Evolutionary conservation across 2,888 invertebrate species (phyloP), one percentile per base, ranked within the genome.

Genomic region (Scaptomyza polygonia): DNA sequence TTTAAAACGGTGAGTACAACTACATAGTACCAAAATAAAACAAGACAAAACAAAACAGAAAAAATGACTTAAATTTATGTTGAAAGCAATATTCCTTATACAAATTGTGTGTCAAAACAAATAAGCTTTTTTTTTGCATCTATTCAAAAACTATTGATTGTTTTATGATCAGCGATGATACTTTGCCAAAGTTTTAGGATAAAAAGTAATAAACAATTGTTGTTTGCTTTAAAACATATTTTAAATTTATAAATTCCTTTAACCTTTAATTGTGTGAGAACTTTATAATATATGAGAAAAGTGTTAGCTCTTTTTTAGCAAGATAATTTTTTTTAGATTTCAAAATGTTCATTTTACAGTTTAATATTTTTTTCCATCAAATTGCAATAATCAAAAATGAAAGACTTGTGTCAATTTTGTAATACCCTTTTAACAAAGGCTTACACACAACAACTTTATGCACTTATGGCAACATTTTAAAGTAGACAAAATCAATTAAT

Each of bases 1-100:
- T 80, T 53, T 75, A 67, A 39, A 79, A 79, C 67, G 77, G 79
- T 79, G 51, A 79, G 80, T 74, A 14, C 40, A 8, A 36, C 2
- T 8, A n/a, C n/a, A n/a, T n/a, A n/a, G n/a, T n/a, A n/a, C 34
- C 34, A n/a, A 34, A 34, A 48, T 21, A 49, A 34, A 11, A 9
- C 7, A 14, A 34, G 11, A 11, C n/a, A n/a, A n/a, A n/a, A n/a
- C n/a, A 25, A 11, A 18, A 49, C 7, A 32, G n/a, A 5, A 9
- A 14, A 16, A 32, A 47, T 16, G 21, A 5, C 6, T 21, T 5
- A 21, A n/a, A 48, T 21, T 48, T 48, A 32, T 32, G 32, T 18
- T 2, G 25, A 25, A 25, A 25, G 16, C 11, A 30, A 6, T 18
- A 8, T 18, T 6, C 9, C n/a, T 32, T n/a, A n/a, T 3, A 9